Conservation (phyloP, 64 coral and sea anemone genomes). For the Catalaphyllia jardinei region DNA sequence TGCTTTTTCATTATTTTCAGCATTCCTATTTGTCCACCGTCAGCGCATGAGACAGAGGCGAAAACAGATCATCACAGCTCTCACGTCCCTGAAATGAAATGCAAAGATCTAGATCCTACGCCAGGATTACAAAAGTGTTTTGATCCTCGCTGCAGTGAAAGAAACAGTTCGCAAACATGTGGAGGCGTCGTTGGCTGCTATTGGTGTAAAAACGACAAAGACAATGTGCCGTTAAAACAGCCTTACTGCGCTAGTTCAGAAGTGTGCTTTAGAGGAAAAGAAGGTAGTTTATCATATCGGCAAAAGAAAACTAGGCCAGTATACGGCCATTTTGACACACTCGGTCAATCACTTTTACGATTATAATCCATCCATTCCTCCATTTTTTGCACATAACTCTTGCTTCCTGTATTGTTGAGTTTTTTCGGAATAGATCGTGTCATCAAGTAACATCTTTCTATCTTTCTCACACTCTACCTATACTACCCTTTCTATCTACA, state of each 20-base stretch:
- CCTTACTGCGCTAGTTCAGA: background rate
- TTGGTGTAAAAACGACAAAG: slow-evolving; percentile 29
- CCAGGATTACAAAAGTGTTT: slow-evolving; percentile 26
- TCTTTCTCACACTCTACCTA: too few species aligned
- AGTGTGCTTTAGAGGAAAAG: slow-evolving; percentile 28
- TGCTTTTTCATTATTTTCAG: background rate
- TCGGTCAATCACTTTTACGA: too few species aligned
- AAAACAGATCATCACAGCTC: background rate
- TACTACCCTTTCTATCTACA: too few species aligned
- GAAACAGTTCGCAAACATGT: background rate
- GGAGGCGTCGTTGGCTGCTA: slow-evolving; percentile 13
- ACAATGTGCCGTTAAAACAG: background rate
- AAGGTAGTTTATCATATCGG: background rate
- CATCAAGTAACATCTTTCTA: too few species aligned
- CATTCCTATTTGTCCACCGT: slow-evolving; percentile 22
- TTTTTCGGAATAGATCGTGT: too few species aligned
- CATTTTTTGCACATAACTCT: too few species aligned
- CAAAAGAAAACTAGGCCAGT: background rate
- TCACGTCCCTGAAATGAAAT: background rate
- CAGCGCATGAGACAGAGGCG: background rate
- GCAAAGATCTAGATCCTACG: background rate
- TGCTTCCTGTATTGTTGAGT: too few species aligned
- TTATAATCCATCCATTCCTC: too few species aligned
- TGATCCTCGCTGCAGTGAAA: slow-evolving; percentile 18
- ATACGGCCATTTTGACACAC: too few species aligned